Evolutionary conservation across 2,113 vertebrate genomes (phyloP).

Genomic region (Pholis gunnellus): DNA sequence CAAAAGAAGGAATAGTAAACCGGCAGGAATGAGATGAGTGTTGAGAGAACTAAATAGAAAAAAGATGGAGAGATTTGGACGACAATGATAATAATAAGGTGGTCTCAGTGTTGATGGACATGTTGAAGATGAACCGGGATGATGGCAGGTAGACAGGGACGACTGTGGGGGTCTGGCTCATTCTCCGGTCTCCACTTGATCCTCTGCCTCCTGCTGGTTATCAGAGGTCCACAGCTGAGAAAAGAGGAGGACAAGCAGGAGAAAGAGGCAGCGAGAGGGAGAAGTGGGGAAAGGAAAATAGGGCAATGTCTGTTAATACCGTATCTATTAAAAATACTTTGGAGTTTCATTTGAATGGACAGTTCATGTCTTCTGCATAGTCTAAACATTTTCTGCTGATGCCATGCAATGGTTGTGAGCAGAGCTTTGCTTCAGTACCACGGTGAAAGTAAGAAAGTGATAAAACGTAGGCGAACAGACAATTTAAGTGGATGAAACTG

Average conservation of each 20-base stretch:
- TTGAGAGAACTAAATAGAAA: slow-evolving; percentile 70
- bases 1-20: slow-evolving; percentile 64
- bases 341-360: neutral
- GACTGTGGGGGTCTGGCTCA: slow-evolving; percentile 59
- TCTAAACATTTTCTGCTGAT: too few relatives aligned
- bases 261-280: neutral
- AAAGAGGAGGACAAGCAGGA: neutral
- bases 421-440: too few relatives aligned
- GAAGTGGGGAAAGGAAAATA: neutral
- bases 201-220: slow-evolving; percentile 78
- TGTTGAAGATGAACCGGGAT: slow-evolving; percentile 64
- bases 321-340: neutral
- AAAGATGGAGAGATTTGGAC: slow-evolving; percentile 64
- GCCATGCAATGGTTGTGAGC: too few relatives aligned
- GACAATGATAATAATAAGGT: slow-evolving; percentile 64
- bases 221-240: slow-evolving; percentile 85
- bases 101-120: slow-evolving; percentile 66
- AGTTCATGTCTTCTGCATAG: neutral
- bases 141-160: slow-evolving; percentile 66
- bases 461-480: too few relatives aligned
- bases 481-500: too few relatives aligned
- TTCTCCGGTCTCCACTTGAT: slow-evolving; percentile 75
- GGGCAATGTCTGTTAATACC: neutral
- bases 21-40: slow-evolving; percentile 59
- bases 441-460: too few relatives aligned